Evolutionary conservation across 1,140 invertebrate genomes (phyloP).

Genomic region (Hesperophylax magnus): DNA sequence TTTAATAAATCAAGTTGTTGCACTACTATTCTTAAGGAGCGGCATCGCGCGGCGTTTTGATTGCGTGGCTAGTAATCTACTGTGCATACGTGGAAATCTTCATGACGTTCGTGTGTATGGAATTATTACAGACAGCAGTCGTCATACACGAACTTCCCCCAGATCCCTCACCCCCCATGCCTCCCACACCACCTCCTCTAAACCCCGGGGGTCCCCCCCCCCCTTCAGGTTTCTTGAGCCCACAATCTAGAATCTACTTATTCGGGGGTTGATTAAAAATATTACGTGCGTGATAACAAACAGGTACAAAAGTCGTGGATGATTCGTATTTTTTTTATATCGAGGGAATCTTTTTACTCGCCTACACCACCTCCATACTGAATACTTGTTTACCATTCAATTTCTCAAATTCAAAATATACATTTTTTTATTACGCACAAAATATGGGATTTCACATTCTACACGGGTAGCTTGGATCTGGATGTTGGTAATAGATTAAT

Average conservation of each 20-base stretch:
- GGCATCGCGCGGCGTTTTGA: slow-evolving; percentile 36
- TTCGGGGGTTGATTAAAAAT: slow-evolving; percentile 45
- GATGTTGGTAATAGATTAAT: too few species aligned
- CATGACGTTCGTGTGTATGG: slow-evolving; percentile 54
- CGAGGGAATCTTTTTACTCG: background rate
- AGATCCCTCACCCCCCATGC: background rate
- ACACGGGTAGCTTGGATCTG: too few species aligned
- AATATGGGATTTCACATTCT: too few species aligned
- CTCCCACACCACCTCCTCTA: background rate
- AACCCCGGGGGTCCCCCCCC: background rate
- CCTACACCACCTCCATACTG: too few species aligned
- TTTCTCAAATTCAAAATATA: too few species aligned
- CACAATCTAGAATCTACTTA: slow-evolving; percentile 33
- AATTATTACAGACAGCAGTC: slow-evolving; percentile 41
- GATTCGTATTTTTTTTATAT: slow-evolving; percentile 12
- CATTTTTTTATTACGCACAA: too few species aligned
- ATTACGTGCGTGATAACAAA: slow-evolving; percentile 44
- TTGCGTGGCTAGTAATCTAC: slow-evolving; percentile 57
- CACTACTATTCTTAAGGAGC: slow-evolving; percentile 2
- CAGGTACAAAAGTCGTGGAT: slow-evolving; percentile 32
- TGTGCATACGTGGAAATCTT: slow-evolving; percentile 58
- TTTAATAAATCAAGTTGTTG: background rate
- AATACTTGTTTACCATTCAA: too few species aligned
- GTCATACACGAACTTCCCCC: slow-evolving; percentile 34
- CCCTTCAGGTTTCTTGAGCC: background rate